Percentiles rank a stretch among this genome's conserved stretches.
These are phyloP conservation scores for Syngnathus typhle DNA, from an alignment of 2,113 vertebrate species.

Conservation along the genomic window DNA sequence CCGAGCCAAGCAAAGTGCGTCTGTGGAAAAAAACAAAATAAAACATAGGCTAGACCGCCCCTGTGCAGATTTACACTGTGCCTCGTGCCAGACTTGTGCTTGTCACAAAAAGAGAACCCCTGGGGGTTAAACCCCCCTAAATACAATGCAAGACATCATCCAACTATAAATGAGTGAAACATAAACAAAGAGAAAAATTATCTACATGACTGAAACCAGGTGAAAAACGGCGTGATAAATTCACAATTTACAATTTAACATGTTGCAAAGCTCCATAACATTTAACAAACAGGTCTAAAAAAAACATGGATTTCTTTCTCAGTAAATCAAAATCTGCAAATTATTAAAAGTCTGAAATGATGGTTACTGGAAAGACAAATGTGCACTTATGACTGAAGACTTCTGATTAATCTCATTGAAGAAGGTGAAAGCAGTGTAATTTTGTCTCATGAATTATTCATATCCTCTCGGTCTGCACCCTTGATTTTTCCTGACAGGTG, in stretches of 20 bases:
- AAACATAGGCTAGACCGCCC: too few species aligned
- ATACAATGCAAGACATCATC: background rate
- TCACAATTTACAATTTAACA: background rate
- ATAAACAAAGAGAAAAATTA: background rate
- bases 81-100: too few species aligned
- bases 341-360: conserved; percentile 9
- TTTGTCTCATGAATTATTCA: conserved; percentile 58
- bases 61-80: background rate
- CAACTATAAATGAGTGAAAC: background rate
- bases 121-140: background rate
- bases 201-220: background rate
- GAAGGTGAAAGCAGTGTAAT: conserved; percentile 53
- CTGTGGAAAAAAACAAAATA: too few species aligned
- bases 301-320: background rate
- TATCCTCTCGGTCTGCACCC: conserved; percentile 36
- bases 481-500: conserved; percentile 64
- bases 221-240: background rate
- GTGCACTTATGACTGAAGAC: conserved; percentile 12
- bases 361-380: background rate
- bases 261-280: background rate
- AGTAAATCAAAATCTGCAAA: background rate
- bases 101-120: background rate
- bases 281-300: background rate
- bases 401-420: conserved; percentile 49
- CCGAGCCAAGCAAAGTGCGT: too few species aligned